A percentile compares a stretch with the other conserved stretches of the same genome.
phyloP scores from a whole-genome alignment of 1,140 invertebrate species.

The Melipona quadrifasciata region DNA sequence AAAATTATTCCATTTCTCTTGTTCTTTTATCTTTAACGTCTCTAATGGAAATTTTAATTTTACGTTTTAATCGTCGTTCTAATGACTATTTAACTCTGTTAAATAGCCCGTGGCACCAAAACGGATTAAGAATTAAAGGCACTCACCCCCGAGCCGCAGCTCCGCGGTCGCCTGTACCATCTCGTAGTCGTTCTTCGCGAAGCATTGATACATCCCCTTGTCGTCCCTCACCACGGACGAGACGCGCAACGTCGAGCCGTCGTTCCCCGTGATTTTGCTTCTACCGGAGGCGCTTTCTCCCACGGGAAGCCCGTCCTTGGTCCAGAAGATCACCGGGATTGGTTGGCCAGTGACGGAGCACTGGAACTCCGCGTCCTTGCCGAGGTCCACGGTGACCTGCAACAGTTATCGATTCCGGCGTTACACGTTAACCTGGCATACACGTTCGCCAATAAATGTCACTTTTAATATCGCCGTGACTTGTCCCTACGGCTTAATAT shows the following conservation, averaged over 20 bases:
- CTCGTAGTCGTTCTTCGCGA: constrained; percentile 92
- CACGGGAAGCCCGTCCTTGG: constrained; percentile 90
- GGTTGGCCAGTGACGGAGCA: constrained; percentile 94
- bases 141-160: constrained; percentile 91
- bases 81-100: too few relatives aligned
- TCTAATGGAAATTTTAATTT: too few relatives aligned
- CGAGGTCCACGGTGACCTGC: constrained; percentile 87
- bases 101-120: too few relatives aligned
- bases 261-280: constrained; percentile 75
- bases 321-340: constrained; percentile 90
- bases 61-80: too few relatives aligned
- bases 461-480: constrained; percentile 29
- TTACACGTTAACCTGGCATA: not conserved
- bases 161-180: constrained; percentile 92
- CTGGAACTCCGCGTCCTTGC: constrained; percentile 90
- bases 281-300: constrained; percentile 81
- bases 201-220: constrained; percentile 95
- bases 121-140: not conserved
- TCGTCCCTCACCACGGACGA: constrained; percentile 88
- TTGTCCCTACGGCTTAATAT: constrained; percentile 32
- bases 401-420: constrained; percentile 40
- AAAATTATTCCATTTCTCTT: too few relatives aligned
- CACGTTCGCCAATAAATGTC: constrained; percentile 36
- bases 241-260: constrained; percentile 81
- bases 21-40: too few relatives aligned